Base-by-base conservation (phyloP, 1,140 invertebrate genomes). In the Parapsyche elsis region DNA sequence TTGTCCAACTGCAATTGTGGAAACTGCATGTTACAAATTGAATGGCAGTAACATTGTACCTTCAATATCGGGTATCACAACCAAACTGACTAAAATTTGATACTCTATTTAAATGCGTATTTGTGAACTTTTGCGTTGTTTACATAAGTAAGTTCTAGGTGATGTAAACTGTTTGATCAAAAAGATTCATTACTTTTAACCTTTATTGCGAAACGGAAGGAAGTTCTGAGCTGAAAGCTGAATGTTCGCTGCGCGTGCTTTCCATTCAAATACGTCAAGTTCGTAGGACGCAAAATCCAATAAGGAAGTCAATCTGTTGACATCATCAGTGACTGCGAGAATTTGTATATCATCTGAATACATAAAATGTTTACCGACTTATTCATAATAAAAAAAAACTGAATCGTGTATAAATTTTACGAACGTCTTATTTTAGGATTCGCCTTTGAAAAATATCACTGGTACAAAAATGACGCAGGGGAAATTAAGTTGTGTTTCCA, bases 311-410 rank as follows among this genome's bases (percentile, higher is more conserved):
- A 30, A 67, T 67, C 64, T 30, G 24, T 67, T 67, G 64, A 67
- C 64, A 67, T 67, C 21, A 67, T 67, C 64, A 67, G 64, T 30
- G 24, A 67, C 64, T 67, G 12, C 24, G 64, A 10, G 23, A 67
- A 67, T 67, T 67, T 67, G 64, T 23, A 67, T 67, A 67, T 67
- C 21, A 67, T 67, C 64, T 67, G 64, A 67, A 67, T 67, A 67
- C 21, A 23, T 67, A 67, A 67, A 67, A 67, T 67, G 64, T 67
- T 67, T 67, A 67, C 64, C 64, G 23, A 67, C 14, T 67, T 67
- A 26, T 67, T 26, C 9, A 1, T 67, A 9, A 67, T 9, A 9
- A 61, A 61, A 61, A 61, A 61, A 19, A 53, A n/a, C 45, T 5
- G 45, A 46, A 14, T 14, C 12, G 19, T 61, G 57, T 61, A 61